Base-by-base conservation (phyloP, 2,113 vertebrate species). In the Vimba vimba region DNA sequence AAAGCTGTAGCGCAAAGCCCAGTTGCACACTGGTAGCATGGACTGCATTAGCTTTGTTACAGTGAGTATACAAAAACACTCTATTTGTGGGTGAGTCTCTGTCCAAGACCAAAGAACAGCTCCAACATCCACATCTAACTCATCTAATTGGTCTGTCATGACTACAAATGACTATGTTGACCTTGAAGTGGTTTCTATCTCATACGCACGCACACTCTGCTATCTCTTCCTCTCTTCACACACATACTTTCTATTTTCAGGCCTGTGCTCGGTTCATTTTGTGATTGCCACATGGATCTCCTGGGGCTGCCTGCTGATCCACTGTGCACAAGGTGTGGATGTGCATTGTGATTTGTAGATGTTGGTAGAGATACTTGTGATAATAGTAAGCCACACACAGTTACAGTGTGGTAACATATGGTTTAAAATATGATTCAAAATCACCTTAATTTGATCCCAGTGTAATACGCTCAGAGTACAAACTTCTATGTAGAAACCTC, bases 251-350 rank as follows among this genome's bases (percentile, higher is more conserved):
- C 60, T 78, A 60, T 85, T 89, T 89, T 68, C 77, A 85, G 80
- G 39, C 78, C 64, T 64, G 39, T 82, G 76, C 69, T 52, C 85
- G 75, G 78, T 84, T 86, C 76, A 81, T 85, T 87, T 84, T 66
- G 80, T 66, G 62, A 85, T 85, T 86, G 84, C 80, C 84, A 88
- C 87, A 79, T 79, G 75, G 57, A 77, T 84, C 81, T 88, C 87
- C 59, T 43, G 85, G 69, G 87, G 76, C 59, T 75, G 39, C 33
- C 43, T 66, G 81, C 75, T 86, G 75, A 88, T 88, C 78, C 78
- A 82, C 60, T 77, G 27, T 88, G 80, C 74, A 74, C 45, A 75
- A 68, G 75, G 74, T 86, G 79, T 25, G 50, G 80, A 33, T 75
- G 75, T 83, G 62, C 59, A 73, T 43, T 83, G 52, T 73, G 82